Base-by-base conservation (phyloP, 2,888 invertebrate species). In the Cylloceria caligata region DNA sequence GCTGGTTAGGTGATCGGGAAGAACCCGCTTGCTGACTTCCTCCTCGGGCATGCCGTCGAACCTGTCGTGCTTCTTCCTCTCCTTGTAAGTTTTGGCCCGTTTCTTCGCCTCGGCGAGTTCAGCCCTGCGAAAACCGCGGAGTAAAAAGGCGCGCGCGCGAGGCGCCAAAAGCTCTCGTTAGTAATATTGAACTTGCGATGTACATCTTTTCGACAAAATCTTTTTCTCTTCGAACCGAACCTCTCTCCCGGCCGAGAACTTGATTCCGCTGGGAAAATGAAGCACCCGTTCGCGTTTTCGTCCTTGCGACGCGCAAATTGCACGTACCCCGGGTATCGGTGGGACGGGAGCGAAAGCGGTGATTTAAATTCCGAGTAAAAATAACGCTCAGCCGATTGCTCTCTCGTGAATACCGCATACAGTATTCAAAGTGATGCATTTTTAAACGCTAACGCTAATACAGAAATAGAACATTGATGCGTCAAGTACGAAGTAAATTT, bases 41-140 rank as follows among this genome's bases (percentile, higher is more conserved):
- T 98, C 98, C 93, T 99, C 99, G 83, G 98, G 96, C 97, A 99
- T 97, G 82, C 98, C 98, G 94, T 98, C 98, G 94, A 98, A 98
- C 84, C 98, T 96, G 94, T 98, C 98, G 93, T 98, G 97, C 93
- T 98, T 97, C 94, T 98, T 98, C 89, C 98, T 95, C 93, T 97
- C 97, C 93, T 98, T 98, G 88, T 92, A 93, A 85, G 92, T 92
- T 86, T 93, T 92, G 57, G 92, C 92, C 57, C 91, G 89, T 84
- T 93, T 93, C 88, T 93, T 93, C 80, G 93, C 93, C 87, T 93
- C 93, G 39, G 93, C 91, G 69, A 93, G 85, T 84, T 93, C 93
- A 84, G 93, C 93, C 86, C 93, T 93, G 86, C 19, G 86, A 83
- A 74, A 84, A 81, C 47, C 74, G 34, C 16, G 13, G 27, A 30